Conservation (phyloP, 2,797 vertebrate species). For the Ambastaia sidthimunki region DNA sequence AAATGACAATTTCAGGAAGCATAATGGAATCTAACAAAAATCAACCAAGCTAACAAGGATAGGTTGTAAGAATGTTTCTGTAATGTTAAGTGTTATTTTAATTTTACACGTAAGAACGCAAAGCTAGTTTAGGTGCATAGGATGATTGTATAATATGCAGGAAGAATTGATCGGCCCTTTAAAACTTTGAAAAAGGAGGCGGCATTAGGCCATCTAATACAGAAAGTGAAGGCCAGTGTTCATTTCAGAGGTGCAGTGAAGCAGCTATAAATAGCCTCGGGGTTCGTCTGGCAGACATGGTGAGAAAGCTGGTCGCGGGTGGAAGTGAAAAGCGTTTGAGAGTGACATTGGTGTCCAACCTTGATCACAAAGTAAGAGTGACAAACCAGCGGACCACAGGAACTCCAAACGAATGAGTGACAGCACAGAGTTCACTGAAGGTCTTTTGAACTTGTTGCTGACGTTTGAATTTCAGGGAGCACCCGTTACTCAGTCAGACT, state of each 20-base stretch:
- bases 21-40: background rate
- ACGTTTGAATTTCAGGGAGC: background rate
- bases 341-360: slow-evolving; percentile 33
- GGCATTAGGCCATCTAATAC: slow-evolving; percentile 31
- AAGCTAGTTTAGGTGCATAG: slow-evolving; percentile 5
- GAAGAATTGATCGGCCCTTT: slow-evolving; percentile 15
- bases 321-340: slow-evolving; percentile 31
- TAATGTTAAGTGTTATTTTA: no score
- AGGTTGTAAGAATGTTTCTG: no score
- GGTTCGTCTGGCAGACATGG: slow-evolving; percentile 51
- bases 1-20: background rate
- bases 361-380: slow-evolving; percentile 27
- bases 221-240: slow-evolving; percentile 61
- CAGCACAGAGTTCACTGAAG: background rate
- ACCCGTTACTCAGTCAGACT: slow-evolving; percentile 5
- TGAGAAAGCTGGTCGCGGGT: slow-evolving; percentile 9
- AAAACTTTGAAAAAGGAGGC: slow-evolving; percentile 35
- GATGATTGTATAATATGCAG: slow-evolving; percentile 17
- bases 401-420: background rate
- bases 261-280: slow-evolving; percentile 73
- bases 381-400: slow-evolving; percentile 24
- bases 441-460: background rate
- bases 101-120: background rate
- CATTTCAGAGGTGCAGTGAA: slow-evolving; percentile 69
- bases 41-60: no score